Conservation (phyloP, 2,113 vertebrate species). For the Orycteropus afer region DNA sequence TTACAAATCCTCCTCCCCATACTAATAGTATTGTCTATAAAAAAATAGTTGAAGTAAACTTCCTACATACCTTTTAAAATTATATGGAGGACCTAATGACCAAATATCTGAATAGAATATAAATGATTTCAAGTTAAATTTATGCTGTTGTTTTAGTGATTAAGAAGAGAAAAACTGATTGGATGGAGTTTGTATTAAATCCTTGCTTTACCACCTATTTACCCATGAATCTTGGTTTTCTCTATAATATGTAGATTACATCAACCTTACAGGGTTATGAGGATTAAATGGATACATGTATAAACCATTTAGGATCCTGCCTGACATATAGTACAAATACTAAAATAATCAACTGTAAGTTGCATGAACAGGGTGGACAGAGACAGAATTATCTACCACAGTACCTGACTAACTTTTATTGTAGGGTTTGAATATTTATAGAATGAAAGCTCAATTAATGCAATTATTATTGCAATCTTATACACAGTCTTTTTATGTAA, state of each 20-base stretch:
- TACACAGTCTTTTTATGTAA: neutral
- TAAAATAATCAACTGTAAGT: neutral
- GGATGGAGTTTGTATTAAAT: neutral
- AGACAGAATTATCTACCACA: neutral
- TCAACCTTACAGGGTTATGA: neutral
- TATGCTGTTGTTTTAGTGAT: neutral
- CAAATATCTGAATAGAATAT: neutral
- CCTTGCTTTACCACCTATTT: neutral
- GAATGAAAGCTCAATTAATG: neutral
- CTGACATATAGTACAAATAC: neutral
- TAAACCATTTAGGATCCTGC: neutral
- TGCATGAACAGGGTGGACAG: neutral
- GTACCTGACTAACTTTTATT: neutral
- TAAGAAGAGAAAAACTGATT: neutral
- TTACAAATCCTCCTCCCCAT: neutral
- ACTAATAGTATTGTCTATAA: constrained; percentile 1
- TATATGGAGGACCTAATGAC: neutral
- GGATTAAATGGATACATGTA: neutral
- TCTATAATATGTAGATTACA: neutral
- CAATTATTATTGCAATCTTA: neutral
- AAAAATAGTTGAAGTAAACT: constrained; percentile 1
- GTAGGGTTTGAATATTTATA: neutral
- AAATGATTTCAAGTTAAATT: neutral
- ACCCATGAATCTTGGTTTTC: neutral
- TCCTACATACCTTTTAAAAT: neutral